phyloP scores from a whole-genome alignment of 2,888 invertebrate species.

The Drosophila demipolita region DNA sequence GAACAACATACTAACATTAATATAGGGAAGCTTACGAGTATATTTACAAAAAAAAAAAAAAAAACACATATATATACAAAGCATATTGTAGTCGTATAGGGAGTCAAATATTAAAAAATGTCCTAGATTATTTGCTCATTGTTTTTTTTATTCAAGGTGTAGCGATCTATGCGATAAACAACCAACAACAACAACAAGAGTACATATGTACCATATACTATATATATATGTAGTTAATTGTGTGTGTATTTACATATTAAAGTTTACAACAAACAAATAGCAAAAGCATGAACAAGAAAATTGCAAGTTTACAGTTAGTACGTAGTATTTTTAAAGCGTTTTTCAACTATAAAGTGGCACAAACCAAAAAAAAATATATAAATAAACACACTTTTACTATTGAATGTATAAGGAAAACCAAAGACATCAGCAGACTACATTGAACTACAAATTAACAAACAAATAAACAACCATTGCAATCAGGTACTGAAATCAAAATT shows the following conservation, averaged over 20 bases:
- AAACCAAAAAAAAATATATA: slow-evolving; percentile 19
- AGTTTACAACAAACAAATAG: slow-evolving; percentile 65
- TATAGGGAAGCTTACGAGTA: slow-evolving; percentile 40
- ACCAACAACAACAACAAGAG: slow-evolving; percentile 17
- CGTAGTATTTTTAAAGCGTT: slow-evolving; percentile 70
- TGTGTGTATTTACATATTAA: slow-evolving; percentile 80
- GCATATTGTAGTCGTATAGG: slow-evolving; percentile 27
- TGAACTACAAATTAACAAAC: slow-evolving; percentile 40
- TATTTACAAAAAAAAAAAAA: slow-evolving; percentile 20
- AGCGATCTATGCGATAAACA: slow-evolving; percentile 34
- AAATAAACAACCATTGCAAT: slow-evolving; percentile 67
- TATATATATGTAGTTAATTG: slow-evolving; percentile 53
- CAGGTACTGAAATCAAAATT: slow-evolving; percentile 81
- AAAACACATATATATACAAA: neutral
- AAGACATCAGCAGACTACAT: slow-evolving; percentile 47
- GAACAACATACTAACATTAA: slow-evolving; percentile 28
- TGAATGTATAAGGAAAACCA: slow-evolving; percentile 1
- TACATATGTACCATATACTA: slow-evolving; percentile 24
- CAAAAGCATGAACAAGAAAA: slow-evolving; percentile 15
- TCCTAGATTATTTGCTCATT: slow-evolving; percentile 74
- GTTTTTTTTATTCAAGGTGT: slow-evolving; percentile 34
- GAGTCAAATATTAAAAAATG: slow-evolving; percentile 33
- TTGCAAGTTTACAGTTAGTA: slow-evolving; percentile 34
- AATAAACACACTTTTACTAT: slow-evolving; percentile 1
- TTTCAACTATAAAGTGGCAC: slow-evolving; percentile 52